Conservation (phyloP, 1,140 invertebrate genomes). For the Trypoxylus dichotomus region DNA sequence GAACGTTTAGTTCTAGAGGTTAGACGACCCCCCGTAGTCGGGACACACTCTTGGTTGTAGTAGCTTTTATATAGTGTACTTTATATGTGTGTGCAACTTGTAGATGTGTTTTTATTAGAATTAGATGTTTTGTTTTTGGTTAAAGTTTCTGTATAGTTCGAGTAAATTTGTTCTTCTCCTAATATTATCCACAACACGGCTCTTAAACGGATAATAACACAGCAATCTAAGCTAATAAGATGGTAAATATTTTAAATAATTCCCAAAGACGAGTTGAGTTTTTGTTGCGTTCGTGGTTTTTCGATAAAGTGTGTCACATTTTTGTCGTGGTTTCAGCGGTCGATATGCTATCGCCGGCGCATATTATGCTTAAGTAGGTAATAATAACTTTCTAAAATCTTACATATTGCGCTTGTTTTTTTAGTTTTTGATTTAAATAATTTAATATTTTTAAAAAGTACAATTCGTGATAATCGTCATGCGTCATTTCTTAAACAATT, state of each 20-base stretch:
- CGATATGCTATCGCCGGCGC: not conserved
- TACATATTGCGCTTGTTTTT: no score
- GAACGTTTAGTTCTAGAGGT: conserved; percentile 17
- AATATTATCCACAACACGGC: not conserved
- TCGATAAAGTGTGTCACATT: not conserved
- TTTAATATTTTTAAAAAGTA: not conserved
- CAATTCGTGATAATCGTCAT: no score
- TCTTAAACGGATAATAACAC: not conserved
- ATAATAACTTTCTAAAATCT: conserved; percentile 13
- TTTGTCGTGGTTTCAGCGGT: not conserved
- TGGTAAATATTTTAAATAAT: not conserved
- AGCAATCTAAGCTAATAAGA: not conserved
- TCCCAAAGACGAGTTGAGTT: no score
- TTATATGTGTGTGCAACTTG: conserved; percentile 19
- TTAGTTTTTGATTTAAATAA: not conserved
- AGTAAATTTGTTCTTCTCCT: not conserved
- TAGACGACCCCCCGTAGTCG: conserved; percentile 9
- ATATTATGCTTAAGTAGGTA: not conserved
- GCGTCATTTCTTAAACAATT: no score
- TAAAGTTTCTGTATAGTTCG: not conserved
- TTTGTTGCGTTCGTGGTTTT: not conserved
- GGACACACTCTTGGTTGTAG: conserved; percentile 6
- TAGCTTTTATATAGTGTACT: conserved; percentile 11
- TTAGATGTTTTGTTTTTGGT: conserved; percentile 8
- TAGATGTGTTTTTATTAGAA: conserved; percentile 19